Percentiles rank a stretch among this genome's conserved stretches.
Conservation (phyloP, 1,140 invertebrate species). For the Cardiocondyla obscurior region DNA sequence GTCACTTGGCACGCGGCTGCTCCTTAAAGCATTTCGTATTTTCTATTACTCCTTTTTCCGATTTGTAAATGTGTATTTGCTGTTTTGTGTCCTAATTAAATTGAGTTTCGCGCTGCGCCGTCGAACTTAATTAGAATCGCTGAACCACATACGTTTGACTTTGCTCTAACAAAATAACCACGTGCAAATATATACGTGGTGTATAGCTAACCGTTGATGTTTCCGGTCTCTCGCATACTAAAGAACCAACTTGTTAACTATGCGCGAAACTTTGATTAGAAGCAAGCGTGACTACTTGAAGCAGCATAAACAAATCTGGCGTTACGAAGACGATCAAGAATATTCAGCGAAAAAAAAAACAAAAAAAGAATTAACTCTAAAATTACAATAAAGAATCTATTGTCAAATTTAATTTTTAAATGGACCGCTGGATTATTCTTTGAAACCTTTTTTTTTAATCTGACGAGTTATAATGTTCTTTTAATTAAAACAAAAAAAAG, state of each 20-base stretch:
- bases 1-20: not conserved
- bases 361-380: not conserved
- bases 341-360: not conserved
- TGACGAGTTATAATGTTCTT: too few species aligned
- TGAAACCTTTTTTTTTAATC: too few species aligned
- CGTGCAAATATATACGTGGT: not conserved
- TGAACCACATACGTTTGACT: slow-evolving; percentile 37
- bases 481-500: too few species aligned
- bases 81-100: slow-evolving; percentile 34
- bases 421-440: too few species aligned
- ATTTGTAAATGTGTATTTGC: not conserved
- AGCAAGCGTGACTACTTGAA: slow-evolving; percentile 10
- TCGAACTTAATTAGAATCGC: slow-evolving; percentile 56
- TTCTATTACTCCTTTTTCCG: not conserved
- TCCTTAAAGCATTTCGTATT: not conserved
- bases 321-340: not conserved
- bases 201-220: slow-evolving; percentile 22
- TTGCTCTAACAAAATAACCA: slow-evolving; percentile 33
- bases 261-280: slow-evolving; percentile 41
- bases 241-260: slow-evolving; percentile 35
- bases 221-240: slow-evolving; percentile 18
- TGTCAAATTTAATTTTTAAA: not conserved
- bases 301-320: not conserved
- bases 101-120: slow-evolving; percentile 15
- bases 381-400: not conserved